Base-by-base conservation (phyloP, 1,140 invertebrate species). In the Daktulosphaira vitifoliae region DNA sequence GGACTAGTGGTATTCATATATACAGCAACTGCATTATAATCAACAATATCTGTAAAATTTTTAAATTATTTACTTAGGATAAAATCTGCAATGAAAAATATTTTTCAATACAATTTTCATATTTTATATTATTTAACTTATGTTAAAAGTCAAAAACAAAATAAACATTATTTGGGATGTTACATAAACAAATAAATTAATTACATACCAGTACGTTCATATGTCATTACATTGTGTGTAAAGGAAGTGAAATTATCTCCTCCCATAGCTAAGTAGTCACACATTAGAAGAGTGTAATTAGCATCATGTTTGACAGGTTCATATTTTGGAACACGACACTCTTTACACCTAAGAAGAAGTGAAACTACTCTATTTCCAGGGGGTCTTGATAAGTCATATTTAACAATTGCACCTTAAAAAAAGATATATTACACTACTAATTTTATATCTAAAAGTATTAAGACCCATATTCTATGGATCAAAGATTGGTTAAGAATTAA, bases 331-430 rank as follows among this genome's bases (percentile, higher is more conserved):
- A 80, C 70, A 2, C 68, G 62, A 65, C 83, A 85, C 2, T 72
- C 37, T 4, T 73, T 71, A 69, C 83, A 85, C 26, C 78, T 72
- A 2, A 78, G 76, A 52, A 74, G 48, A 2, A 78, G 73, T 2
- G 74, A 73, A 13, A 78, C 73, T 1, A 86, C 81, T 65, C 81
- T 72, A 0, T 76, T 72, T 5, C 78, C 78, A 1, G 69, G 66
- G 13, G 79, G 76, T 67, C 76, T 73, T 11, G 68, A 73, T 1
- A 83, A 66, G 67, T 86, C 77, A 67, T 82, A 84, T 1, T 72
- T 70, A 0, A 84, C 79, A 69, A 78, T 46, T 6, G 69, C 16
- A 18, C 70, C 71, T 71, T 50, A 33, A 67, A 49, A 23, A 29
- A 54, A 39, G 64, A 42, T 25, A 46, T 20, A 18, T 15, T 13